Conservation (phyloP, 23 tunicate genomes). For the Ascidia mentula region DNA sequence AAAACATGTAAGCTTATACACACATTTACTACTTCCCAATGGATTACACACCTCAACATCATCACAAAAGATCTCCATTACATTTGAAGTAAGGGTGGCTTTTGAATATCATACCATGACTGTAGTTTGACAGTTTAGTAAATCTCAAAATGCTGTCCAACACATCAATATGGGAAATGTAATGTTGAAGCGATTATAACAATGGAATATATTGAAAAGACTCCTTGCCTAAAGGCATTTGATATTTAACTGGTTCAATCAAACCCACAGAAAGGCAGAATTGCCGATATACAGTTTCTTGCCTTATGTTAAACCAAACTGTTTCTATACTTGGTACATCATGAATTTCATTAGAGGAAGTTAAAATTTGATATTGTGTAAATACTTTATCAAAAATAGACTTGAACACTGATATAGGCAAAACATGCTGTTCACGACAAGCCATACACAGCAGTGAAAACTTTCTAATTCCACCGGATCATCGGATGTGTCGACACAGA, state of each 20-base stretch:
- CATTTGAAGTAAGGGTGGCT: not conserved
- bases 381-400: not conserved
- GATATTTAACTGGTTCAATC: not conserved
- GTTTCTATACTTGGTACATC: not conserved
- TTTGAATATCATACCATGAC: not conserved
- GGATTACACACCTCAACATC: slow-evolving; percentile 11
- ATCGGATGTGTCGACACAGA: too few relatives aligned
- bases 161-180: slow-evolving; percentile 16
- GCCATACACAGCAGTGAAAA: too few relatives aligned
- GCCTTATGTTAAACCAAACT: slow-evolving; percentile 1
- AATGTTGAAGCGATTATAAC: not conserved
- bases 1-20: slow-evolving; percentile 12
- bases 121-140: not conserved
- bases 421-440: too few relatives aligned
- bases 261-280: not conserved
- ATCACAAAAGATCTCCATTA: slow-evolving; percentile 14
- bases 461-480: too few relatives aligned
- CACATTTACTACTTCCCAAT: not conserved
- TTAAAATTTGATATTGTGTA: too few relatives aligned
- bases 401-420: not conserved
- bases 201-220: slow-evolving; percentile 16
- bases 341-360: too few relatives aligned
- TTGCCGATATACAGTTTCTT: not conserved
- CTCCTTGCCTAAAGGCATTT: not conserved
- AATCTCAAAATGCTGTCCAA: not conserved